A percentile compares a stretch with the other conserved stretches of the same genome.
Evolutionary conservation across 1,140 invertebrate genomes (phyloP).

Genomic region (Drosophila kepulauana): DNA sequence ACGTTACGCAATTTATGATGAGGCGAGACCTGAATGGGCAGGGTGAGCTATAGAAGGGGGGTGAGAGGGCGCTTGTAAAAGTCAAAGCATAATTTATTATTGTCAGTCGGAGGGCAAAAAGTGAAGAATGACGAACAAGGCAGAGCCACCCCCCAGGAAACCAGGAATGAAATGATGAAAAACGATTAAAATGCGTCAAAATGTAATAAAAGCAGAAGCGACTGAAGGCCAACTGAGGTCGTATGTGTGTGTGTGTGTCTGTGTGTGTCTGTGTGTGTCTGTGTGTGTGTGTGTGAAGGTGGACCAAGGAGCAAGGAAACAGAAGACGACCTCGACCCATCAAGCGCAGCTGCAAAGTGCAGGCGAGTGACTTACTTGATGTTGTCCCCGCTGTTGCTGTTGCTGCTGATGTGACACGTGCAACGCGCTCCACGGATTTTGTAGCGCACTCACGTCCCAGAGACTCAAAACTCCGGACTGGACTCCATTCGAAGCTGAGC

Average conservation of each 20-base stretch:
- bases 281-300: constrained; percentile 16
- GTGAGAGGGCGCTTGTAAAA: constrained; percentile 59
- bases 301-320: not conserved
- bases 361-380: constrained; percentile 48
- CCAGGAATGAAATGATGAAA: constrained; percentile 50
- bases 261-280: constrained; percentile 15
- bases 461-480: not conserved
- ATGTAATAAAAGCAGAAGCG: constrained; percentile 46
- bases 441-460: constrained; percentile 51
- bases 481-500: constrained; percentile 11
- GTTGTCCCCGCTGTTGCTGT: constrained; percentile 20
- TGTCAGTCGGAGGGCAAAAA: constrained; percentile 52
- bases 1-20: constrained; percentile 63
- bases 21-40: not conserved
- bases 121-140: constrained; percentile 35
- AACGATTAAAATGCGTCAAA: constrained; percentile 65
- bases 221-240: constrained; percentile 14
- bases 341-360: constrained; percentile 21
- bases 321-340: not conserved
- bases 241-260: constrained; percentile 21
- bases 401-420: constrained; percentile 56
- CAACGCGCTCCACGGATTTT: constrained; percentile 60
- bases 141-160: constrained; percentile 26
- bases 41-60: too few relatives aligned
- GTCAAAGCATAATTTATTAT: constrained; percentile 77